Conservation (phyloP, 2,113 vertebrate species). For the Labeo rohita region DNA sequence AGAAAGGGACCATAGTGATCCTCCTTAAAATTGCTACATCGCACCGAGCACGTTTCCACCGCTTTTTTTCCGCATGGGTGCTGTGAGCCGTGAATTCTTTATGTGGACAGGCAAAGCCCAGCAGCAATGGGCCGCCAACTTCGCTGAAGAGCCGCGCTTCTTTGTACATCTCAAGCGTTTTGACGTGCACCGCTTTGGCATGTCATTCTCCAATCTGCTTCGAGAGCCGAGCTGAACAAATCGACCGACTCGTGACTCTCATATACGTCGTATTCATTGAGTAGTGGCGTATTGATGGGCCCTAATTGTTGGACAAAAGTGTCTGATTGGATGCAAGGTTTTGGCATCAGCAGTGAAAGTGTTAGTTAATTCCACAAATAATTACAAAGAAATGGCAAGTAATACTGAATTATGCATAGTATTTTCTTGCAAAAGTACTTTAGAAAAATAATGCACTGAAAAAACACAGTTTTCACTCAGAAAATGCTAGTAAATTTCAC, state of each 20-base stretch:
- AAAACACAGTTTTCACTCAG: too few relatives aligned
- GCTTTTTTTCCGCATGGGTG: slow-evolving; percentile 55
- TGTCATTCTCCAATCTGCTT: slow-evolving; percentile 16
- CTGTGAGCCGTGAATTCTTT: slow-evolving; percentile 76
- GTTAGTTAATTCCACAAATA: background rate
- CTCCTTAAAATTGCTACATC: slow-evolving; percentile 71
- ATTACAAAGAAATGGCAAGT: background rate
- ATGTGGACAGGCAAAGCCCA: slow-evolving; percentile 71
- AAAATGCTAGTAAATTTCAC: too few relatives aligned
- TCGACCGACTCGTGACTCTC: background rate
- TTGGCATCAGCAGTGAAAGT: background rate
- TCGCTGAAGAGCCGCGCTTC: slow-evolving; percentile 52
- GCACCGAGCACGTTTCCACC: slow-evolving; percentile 63
- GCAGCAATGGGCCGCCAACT: slow-evolving; percentile 66
- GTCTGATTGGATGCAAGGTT: background rate
- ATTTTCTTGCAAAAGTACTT: background rate
- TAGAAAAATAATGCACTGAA: background rate
- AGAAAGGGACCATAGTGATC: slow-evolving; percentile 46
- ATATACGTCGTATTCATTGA: background rate
- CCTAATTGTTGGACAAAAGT: background rate
- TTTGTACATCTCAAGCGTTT: background rate
- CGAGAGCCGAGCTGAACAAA: background rate
- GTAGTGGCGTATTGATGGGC: background rate
- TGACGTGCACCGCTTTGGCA: background rate
- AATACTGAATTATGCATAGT: background rate